These are phyloP conservation scores for Cichladusa arquata DNA, from an alignment of 2,113 vertebrate species.

Conservation along the genomic window DNA sequence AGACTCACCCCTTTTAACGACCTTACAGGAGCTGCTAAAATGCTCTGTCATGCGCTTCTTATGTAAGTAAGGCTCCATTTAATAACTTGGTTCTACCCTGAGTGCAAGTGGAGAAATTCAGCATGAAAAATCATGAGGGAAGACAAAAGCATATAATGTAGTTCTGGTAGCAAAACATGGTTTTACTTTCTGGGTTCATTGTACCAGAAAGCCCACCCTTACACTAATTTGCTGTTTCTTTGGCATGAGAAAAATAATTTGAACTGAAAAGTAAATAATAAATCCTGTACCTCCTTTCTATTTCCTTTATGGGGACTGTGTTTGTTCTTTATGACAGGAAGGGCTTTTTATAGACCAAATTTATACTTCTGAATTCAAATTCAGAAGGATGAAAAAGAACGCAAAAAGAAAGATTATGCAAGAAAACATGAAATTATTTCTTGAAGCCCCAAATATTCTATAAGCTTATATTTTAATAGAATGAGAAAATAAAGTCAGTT, in stretches of 20 bases:
- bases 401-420: neutral
- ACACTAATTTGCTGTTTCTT: neutral
- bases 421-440: neutral
- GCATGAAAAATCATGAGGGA: neutral
- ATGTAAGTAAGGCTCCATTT: neutral
- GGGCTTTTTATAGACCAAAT: neutral
- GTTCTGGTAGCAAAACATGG: neutral
- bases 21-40: neutral
- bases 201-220: neutral
- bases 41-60: constrained; percentile 7
- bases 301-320: neutral
- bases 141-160: neutral
- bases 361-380: neutral
- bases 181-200: neutral
- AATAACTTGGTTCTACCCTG: neutral
- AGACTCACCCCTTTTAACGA: neutral
- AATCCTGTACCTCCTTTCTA: neutral
- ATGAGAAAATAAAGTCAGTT: neutral
- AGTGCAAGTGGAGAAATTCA: neutral
- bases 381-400: neutral
- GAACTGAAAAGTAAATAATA: neutral
- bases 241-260: neutral
- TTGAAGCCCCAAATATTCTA: neutral
- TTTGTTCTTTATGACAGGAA: neutral
- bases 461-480: neutral